Conservation (phyloP, 2,113 vertebrate species). For the Ellobius talpinus region DNA sequence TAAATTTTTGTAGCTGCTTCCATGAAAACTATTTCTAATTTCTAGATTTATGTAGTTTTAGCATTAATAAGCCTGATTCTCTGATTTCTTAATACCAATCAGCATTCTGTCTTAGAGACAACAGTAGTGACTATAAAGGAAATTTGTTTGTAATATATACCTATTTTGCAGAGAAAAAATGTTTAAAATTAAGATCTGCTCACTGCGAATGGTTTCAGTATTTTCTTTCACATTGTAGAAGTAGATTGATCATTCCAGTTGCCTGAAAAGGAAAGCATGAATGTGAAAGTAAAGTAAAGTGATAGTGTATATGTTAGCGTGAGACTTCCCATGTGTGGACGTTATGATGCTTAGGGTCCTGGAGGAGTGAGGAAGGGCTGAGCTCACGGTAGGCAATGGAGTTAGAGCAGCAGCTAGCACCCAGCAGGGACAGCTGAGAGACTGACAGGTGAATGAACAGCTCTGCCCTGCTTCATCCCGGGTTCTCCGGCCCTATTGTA, state of each 20-base stretch:
- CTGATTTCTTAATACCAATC: conserved; percentile 40
- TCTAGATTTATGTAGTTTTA: conserved; percentile 58
- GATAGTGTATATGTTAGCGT: background rate
- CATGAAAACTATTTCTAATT: conserved; percentile 54
- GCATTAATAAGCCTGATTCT: conserved; percentile 44
- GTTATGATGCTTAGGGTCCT: background rate
- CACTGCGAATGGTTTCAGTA: conserved; percentile 24
- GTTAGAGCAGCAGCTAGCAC: background rate
- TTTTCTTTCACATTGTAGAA: conserved; percentile 59
- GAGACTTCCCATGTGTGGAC: background rate
- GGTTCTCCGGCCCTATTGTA: background rate
- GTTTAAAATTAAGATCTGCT: conserved; percentile 43
- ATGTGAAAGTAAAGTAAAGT: background rate
- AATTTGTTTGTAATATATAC: conserved; percentile 6
- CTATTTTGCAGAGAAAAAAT: conserved; percentile 55
- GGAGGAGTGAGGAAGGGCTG: background rate
- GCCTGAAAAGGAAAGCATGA: background rate
- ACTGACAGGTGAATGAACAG: background rate
- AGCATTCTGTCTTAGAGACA: conserved; percentile 49
- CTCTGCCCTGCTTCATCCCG: background rate
- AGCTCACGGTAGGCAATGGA: background rate
- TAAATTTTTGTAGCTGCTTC: conserved; percentile 70
- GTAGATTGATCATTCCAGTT: conserved; percentile 30
- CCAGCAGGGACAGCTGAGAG: background rate
- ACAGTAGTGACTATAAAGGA: conserved; percentile 30